Evolutionary conservation across 2,113 vertebrate genomes (phyloP).

Genomic region (Limnothrissa miodon): DNA sequence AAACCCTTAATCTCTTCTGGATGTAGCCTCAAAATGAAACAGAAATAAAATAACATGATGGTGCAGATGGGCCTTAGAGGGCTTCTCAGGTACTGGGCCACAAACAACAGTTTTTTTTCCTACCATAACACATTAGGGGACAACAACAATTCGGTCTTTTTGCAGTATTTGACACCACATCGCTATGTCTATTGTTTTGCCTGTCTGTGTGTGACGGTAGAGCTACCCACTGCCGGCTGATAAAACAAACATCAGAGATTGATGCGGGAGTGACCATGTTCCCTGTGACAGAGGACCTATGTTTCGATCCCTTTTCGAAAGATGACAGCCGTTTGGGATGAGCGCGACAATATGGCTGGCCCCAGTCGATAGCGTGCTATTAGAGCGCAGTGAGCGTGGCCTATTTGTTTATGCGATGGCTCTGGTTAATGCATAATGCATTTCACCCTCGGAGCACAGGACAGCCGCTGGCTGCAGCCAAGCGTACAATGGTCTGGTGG

Average conservation of each 20-base stretch:
- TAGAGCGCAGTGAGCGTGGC: conserved; percentile 47
- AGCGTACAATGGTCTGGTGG: neutral
- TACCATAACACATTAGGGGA: neutral
- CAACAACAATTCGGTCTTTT: neutral
- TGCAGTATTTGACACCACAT: neutral
- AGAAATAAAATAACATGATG: neutral
- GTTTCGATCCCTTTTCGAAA: conserved; percentile 43
- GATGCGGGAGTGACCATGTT: conserved; percentile 56
- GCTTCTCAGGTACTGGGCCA: neutral
- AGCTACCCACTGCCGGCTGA: neutral
- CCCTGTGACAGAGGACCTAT: conserved; percentile 52
- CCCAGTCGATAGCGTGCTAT: conserved; percentile 59
- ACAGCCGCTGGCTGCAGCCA: conserved; percentile 42
- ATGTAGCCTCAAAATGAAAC: neutral
- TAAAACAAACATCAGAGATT: conserved; percentile 27
- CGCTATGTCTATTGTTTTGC: neutral
- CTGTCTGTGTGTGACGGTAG: neutral
- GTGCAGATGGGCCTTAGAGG: neutral
- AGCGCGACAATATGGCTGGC: conserved; percentile 28
- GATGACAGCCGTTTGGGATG: conserved; percentile 47
- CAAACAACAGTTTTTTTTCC: neutral
- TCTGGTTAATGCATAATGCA: conserved; percentile 58
- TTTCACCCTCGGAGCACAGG: conserved; percentile 60
- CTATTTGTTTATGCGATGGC: conserved; percentile 52
- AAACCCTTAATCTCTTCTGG: neutral